These are phyloP conservation scores for Lacerta bilineata DNA, from an alignment of 2,797 vertebrate genomes.

Conservation along the genomic window DNA sequence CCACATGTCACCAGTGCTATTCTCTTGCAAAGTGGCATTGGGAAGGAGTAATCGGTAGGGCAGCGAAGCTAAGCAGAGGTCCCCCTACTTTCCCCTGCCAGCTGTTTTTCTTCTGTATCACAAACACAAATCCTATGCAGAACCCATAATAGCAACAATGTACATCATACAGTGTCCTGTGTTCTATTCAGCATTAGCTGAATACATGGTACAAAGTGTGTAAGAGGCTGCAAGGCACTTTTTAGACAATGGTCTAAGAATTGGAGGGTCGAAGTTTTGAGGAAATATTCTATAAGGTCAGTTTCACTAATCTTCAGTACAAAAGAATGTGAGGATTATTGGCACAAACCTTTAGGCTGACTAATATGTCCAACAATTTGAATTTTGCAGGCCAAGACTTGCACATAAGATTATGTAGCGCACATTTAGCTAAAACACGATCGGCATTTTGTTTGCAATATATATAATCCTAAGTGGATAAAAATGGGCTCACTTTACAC, in stretches of 20 bases:
- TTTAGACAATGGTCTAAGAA: neutral
- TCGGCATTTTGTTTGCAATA: slow-evolving; percentile 15
- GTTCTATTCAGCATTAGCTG: neutral
- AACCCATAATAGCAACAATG: neutral
- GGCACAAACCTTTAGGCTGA: neutral
- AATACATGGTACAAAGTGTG: neutral
- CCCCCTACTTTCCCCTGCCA: neutral
- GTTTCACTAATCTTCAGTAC: neutral
- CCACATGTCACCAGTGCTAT: too few species aligned
- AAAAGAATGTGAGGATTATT: neutral
- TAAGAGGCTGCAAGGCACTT: neutral
- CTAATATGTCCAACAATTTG: neutral
- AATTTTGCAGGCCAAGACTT: neutral
- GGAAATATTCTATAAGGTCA: neutral
- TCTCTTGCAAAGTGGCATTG: neutral
- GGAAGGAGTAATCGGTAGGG: neutral
- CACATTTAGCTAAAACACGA: slow-evolving; percentile 19
- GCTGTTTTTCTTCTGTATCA: neutral
- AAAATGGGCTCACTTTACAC: slow-evolving; percentile 25
- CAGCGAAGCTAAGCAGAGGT: neutral
- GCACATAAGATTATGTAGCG: neutral
- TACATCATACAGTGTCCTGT: neutral
- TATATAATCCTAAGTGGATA: slow-evolving; percentile 10
- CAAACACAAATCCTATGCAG: neutral
- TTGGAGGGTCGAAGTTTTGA: neutral